These are phyloP conservation scores for Tragelaphus scriptus DNA, from an alignment of 2,113 vertebrate species.

Conservation along the genomic window DNA sequence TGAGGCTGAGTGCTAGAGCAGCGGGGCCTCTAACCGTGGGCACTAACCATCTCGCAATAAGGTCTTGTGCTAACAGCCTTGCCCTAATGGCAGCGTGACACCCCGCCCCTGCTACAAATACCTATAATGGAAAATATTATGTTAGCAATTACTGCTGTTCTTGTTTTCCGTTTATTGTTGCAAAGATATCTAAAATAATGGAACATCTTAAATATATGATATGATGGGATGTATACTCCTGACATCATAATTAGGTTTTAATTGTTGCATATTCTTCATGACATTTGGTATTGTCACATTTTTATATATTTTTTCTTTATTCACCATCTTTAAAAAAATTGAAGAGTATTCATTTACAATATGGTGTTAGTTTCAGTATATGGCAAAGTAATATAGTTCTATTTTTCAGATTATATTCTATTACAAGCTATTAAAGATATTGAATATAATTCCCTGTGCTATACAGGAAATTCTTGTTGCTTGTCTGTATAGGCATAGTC, in stretches of 20 bases:
- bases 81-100: background rate
- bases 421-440: background rate
- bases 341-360: background rate
- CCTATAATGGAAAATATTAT: background rate
- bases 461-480: background rate
- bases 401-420: background rate
- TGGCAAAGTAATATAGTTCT: background rate
- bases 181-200: background rate
- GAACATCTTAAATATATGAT: background rate
- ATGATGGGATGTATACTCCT: background rate
- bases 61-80: background rate
- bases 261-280: background rate
- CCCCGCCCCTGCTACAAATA: rapidly evolving
- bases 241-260: background rate
- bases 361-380: background rate
- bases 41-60: background rate
- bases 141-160: background rate
- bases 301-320: background rate
- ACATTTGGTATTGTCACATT: background rate
- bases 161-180: background rate
- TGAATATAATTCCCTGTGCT: background rate
- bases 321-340: background rate
- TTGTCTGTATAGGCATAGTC: rapidly evolving
- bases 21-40: background rate
- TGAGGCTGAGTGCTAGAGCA: background rate